Base-by-base conservation (phyloP, 2,888 invertebrate species). In the Ametastegia equiseti region DNA sequence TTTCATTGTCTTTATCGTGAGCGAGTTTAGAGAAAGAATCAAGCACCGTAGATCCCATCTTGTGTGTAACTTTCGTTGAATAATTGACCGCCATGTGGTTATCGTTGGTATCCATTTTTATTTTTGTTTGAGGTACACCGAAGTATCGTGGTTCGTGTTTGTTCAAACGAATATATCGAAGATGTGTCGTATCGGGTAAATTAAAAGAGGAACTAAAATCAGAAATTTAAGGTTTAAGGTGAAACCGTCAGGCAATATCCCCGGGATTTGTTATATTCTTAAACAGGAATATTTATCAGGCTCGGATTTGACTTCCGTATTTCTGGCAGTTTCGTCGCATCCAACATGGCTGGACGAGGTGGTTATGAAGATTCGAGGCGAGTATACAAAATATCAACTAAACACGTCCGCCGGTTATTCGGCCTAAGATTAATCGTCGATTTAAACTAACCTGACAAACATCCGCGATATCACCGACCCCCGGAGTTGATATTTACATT, bases 321-420 rank as follows among this genome's bases (percentile, higher is more conserved):
- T 89, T 87, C 87, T 87, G 88, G 87, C 88, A 90, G 90, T 78
- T 90, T 91, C 88, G 89, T 90, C 90, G 90, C 90, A 94, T 94
- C 94, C 94, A 97, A 96, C 95, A 97, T 97, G 97, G 97, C 97
- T 95, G 96, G 96, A 94, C 96, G 96, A 94, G 95, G 95, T 95
- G 95, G 95, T 94, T 96, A 95, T 94, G 96, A 96, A 92, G 96
- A 96, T 95, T 94, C 95, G 93, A 96, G 96, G 97, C 96, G 94
- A 94, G 93, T 91, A 91, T 89, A 82, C 83, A 83, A 83, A 79
- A 75, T 69, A 82, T 82, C 81, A 63, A 79, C 83, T 23, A 78
- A 36, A 30, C 36, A n/a, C 36, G 36, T 45, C 45, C 84, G 75
- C 80, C 78, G 81, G 82, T 80, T 83, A 83, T 85, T 85, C 84